Evolutionary conservation across 2,888 invertebrate genomes (phyloP), one percentile per base, ranked within the genome.

Genomic region (Copidosoma aretas): DNA sequence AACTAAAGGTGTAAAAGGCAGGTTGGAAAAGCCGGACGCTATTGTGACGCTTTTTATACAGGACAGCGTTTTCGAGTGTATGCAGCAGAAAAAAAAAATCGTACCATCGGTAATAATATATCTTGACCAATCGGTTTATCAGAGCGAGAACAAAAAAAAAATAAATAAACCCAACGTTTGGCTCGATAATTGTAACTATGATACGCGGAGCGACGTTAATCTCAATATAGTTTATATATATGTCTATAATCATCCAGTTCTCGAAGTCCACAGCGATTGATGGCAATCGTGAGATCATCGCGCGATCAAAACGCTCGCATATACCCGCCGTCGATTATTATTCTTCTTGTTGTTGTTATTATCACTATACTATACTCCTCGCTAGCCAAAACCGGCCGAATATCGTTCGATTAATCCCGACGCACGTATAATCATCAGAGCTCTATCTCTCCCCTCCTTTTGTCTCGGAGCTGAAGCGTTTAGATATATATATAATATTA

Each of bases 271-370:
- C n/a, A n/a, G n/a, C n/a, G n/a, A n/a, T 8, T 3, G 22, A 56
- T 63, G 57, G 43, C n/a, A 53, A 39, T 51, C 61, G 61, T 57
- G 67, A 57, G 57, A 67, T 67, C 61, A 58, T 62, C 61, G 60
- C 32, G 54, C 53, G 60, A 51, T 19, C 21, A 39, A n/a, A n/a
- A 46, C 14, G 14, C 43, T 46, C 43, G 17, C 43, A 17, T 12
- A 46, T 12, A 46, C 12, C 32, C 8, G 32, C 32, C 32, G 32
- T 32, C 32, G 32, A 32, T 8, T 32, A 32, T 32, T n/a, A n/a
- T n/a, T n/a, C n/a, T n/a, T n/a, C 3, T 32, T 32, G 8, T 32
- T 32, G 32, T 32, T 32, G 32, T 32, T 32, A 32, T 8, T 3
- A 32, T 32, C 4, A 32, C n/a, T n/a, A n/a, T n/a, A n/a, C n/a